These are phyloP conservation scores for Steinernema hermaphroditum DNA, from an alignment of 2,888 invertebrate species.

Conservation along the genomic window DNA sequence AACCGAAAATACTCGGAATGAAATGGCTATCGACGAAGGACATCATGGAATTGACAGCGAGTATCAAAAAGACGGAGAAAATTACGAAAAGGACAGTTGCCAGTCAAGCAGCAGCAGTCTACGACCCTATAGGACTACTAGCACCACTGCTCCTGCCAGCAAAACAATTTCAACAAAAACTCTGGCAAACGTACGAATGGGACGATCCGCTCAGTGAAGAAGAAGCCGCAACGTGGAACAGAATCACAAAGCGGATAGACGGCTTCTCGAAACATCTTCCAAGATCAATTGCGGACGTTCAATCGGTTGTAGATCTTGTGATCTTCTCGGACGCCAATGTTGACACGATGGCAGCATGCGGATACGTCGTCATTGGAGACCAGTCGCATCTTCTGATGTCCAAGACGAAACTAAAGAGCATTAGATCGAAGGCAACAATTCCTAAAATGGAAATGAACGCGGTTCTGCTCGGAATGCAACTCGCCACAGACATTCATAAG, in stretches of 20 bases:
- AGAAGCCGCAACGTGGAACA: background rate
- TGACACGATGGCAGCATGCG: constrained; percentile 21
- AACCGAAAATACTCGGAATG: constrained; percentile 26
- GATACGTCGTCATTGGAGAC: background rate
- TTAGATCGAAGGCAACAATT: constrained; percentile 32
- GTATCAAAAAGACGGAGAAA: background rate
- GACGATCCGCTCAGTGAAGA: background rate
- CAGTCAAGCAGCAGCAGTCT: background rate
- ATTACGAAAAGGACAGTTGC: background rate
- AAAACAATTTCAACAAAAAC: background rate
- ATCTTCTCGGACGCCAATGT: background rate
- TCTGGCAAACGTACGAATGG: background rate
- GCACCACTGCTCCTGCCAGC: background rate
- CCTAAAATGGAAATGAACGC: constrained; percentile 39
- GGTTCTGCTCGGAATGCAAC: constrained; percentile 26
- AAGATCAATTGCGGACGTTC: background rate
- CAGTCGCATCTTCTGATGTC: background rate
- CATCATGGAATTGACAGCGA: background rate
- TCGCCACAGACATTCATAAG: background rate
- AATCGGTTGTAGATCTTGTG: background rate
- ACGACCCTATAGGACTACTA: background rate
- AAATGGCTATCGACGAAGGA: constrained; percentile 20
- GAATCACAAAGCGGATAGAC: background rate
- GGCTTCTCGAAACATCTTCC: background rate
- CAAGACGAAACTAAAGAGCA: constrained; percentile 26